Conservation (phyloP, 2,797 vertebrate species). For the Schizopygopsis malacanthus region DNA sequence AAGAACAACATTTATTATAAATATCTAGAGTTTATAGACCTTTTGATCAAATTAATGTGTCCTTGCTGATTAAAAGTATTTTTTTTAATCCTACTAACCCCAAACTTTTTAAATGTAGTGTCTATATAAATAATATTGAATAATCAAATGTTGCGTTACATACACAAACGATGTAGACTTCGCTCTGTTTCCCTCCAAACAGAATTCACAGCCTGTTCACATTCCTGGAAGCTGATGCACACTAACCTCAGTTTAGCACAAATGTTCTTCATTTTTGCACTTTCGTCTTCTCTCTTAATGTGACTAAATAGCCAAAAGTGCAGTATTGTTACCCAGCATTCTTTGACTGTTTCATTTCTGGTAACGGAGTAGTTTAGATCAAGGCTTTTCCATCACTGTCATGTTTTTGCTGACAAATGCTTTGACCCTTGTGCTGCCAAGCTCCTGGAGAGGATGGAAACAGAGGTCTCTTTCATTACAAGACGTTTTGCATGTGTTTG, state of each 20-base stretch:
- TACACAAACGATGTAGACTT: not conserved
- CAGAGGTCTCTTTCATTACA: constrained; percentile 69
- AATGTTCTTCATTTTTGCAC: not conserved
- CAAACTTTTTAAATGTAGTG: not conserved
- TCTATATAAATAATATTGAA: no score
- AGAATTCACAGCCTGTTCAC: constrained; percentile 17
- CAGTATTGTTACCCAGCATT: not conserved
- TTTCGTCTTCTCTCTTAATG: not conserved
- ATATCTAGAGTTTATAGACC: not conserved
- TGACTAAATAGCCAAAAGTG: not conserved
- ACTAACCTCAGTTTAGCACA: not conserved
- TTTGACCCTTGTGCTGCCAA: constrained; percentile 66
- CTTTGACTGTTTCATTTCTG: not conserved
- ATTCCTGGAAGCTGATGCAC: constrained; percentile 23
- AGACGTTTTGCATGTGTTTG: constrained; percentile 65
- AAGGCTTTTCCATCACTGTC: constrained; percentile 56
- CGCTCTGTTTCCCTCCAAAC: not conserved
- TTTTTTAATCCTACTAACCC: not conserved
- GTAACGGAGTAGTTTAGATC: constrained; percentile 11
- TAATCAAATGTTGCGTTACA: no score
- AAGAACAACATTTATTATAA: not conserved
- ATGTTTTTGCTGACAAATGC: constrained; percentile 65
- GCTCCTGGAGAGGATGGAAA: constrained; percentile 63
- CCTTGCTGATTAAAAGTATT: no score
- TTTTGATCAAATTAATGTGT: not conserved